Base-by-base conservation (phyloP, 2,888 invertebrate genomes). In the Pharmacophagus antenor region DNA sequence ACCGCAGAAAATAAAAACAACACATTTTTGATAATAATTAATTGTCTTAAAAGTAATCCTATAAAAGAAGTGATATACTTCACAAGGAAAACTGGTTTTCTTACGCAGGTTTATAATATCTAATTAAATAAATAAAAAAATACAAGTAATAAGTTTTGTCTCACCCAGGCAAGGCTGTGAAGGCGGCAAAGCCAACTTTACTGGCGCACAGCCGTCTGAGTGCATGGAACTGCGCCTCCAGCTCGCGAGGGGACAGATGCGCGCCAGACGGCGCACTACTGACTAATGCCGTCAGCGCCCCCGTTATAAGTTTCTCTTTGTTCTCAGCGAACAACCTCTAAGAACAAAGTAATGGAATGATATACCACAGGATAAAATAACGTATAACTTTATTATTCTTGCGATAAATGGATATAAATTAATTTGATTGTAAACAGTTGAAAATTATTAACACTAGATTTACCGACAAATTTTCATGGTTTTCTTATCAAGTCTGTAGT, bases 271-370 rank as follows among this genome's bases (percentile, higher is more conserved):
- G 67, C 2, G 80, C 74, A 23, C 85, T 82, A 62, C 73, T 76
- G 69, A 90, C 82, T 27, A 99, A 91, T 0, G 97, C 94, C 70
- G 94, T 95, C 66, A 99, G 83, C n/a, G 98, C 98, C 31, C 95
- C 95, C 37, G 96, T 94, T 68, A 99, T 99, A 67, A 99, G 87
- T 85, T 98, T 98, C 85, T 99, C 99, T 81, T 99, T 99, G 88
- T 99, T 99, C 88, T 99, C 97, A 8, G 98, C 95, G 92, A 99
- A 99, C 66, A 99, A 92, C 64, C 98, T 96, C 98, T 98, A 89
- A 18, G 41, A 53, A 18, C 20, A 53, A 53, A 8, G n/a, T 37
- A 55, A 47, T 7, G 47, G 3, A 31, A 55, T 37, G 31, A 47
- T 55, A 27, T 15, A 42, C 37, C 55, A 22, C 17, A 55, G 4